phyloP scores from a whole-genome alignment of 2,888 invertebrate genomes.

The Temnothorax unifasciatus region DNA sequence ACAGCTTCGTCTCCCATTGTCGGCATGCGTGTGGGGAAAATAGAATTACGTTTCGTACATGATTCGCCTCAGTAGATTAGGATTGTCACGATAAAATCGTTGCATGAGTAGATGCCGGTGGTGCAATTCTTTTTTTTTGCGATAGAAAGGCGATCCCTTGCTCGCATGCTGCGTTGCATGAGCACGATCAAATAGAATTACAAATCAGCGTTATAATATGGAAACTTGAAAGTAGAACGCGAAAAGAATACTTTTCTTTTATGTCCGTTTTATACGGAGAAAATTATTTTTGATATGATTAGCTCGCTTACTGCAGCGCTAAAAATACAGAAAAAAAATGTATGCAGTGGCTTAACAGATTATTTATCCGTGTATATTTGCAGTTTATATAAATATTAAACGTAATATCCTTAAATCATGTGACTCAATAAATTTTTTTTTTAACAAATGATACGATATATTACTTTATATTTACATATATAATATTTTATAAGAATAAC shows the following conservation, averaged over 20 bases:
- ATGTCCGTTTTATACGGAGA: background rate
- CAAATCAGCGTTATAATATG: background rate
- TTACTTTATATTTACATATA: slow-evolving; percentile 1
- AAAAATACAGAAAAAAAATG: background rate
- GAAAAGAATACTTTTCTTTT: slow-evolving; percentile 17
- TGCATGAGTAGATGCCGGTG: slow-evolving; percentile 40
- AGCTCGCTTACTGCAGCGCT: background rate
- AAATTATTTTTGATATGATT: background rate
- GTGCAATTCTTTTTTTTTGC: slow-evolving; percentile 11
- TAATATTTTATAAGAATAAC: background rate
- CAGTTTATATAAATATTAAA: slow-evolving; percentile 19
- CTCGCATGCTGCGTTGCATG: slow-evolving; percentile 61
- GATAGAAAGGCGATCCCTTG: slow-evolving; percentile 32
- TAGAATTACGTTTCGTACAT: background rate
- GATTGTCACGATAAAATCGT: slow-evolving; percentile 3
- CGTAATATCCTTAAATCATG: background rate
- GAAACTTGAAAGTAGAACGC: slow-evolving; percentile 10
- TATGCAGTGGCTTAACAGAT: background rate
- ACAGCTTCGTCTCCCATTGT: slow-evolving; percentile 1
- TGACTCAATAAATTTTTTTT: background rate
- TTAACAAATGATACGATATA: background rate
- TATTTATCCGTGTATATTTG: background rate
- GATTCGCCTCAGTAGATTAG: background rate
- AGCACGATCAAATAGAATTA: slow-evolving; percentile 41
- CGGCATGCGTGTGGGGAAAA: slow-evolving; percentile 37